Evolutionary conservation across 2,888 invertebrate genomes (phyloP).

Genomic region (Dorcus parallelipipedus): DNA sequence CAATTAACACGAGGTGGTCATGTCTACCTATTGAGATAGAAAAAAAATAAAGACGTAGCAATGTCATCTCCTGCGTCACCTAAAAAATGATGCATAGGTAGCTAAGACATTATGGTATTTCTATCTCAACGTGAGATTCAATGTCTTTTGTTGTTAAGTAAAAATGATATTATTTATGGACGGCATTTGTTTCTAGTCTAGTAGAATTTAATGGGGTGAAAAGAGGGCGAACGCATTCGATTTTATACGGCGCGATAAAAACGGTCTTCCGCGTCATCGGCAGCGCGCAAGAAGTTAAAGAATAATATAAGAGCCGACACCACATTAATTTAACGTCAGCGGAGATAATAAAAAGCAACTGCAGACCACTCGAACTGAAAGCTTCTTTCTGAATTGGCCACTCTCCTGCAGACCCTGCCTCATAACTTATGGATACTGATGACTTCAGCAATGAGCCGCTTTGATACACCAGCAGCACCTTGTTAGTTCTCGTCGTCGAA

Average conservation of each 20-base stretch:
- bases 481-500: constrained; percentile 40
- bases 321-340: constrained; percentile 43
- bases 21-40: too few species aligned
- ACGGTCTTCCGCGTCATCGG: constrained; percentile 35
- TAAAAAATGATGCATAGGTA: too few species aligned
- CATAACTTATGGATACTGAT: constrained; percentile 79
- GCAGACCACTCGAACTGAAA: constrained; percentile 40
- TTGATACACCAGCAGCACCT: constrained; percentile 40
- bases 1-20: too few species aligned
- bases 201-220: constrained; percentile 6
- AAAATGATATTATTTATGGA: constrained; percentile 7
- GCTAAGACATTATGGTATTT: too few species aligned
- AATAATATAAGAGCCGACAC: constrained; percentile 37
- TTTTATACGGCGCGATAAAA: constrained; percentile 32
- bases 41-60: too few species aligned
- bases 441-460: constrained; percentile 64
- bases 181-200: not conserved
- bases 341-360: constrained; percentile 43
- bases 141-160: too few species aligned
- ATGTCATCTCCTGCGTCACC: too few species aligned
- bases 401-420: constrained; percentile 46
- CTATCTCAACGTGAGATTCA: too few species aligned
- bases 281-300: constrained; percentile 32
- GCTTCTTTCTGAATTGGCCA: constrained; percentile 40
- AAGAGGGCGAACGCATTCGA: constrained; percentile 5